Evolutionary conservation across 2,888 invertebrate genomes (phyloP), one percentile per base, ranked within the genome.

Genomic region (Aphrophora alni): DNA sequence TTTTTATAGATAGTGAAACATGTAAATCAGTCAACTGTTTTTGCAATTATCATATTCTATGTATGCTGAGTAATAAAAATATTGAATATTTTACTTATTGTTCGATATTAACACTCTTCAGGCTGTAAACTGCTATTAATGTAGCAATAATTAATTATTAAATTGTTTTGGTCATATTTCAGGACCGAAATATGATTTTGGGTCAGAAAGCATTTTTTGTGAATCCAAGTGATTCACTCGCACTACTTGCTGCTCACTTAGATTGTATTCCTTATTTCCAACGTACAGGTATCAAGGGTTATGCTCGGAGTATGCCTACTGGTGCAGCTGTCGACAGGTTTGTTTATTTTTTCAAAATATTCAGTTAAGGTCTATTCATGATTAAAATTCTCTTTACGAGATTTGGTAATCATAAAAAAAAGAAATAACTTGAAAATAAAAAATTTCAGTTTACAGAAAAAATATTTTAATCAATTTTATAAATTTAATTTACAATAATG

Each of bases 291-390:
- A 92, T 98, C 14, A 93, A 92, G 86, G 99, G 99, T n/a, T 96
- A 94, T 87, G 99, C 99, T 0, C 91, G 99, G 83, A 97, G 97
- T 85, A 99, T 99, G 98, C 98, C 98, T n/a, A 99, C 98, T 0
- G 96, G 96, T 27, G 95, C 95, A 1, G 98, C 98, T 7, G 94
- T 98, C 0, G 98, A 99, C 87, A 89, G 92, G 92, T 92, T 86
- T 83, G 84, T 44, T 83, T 74, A 44, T 27, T 73, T 27, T 38
- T 10, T 33, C 24, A 70, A 27, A 28, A 28, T 0, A 14, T 24
- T 70, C 25, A 2, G 25, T 70, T 27, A 24, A 27, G 17, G 12
- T 33, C 14, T 28, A 0, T 28, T 21, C 17, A 25, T 27, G 27
- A 27, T 73, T 74, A 14, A 78, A n/a, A 44, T 44, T 44, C 14